Conservation (phyloP, 2,888 invertebrate species). For the Biston stratarius region DNA sequence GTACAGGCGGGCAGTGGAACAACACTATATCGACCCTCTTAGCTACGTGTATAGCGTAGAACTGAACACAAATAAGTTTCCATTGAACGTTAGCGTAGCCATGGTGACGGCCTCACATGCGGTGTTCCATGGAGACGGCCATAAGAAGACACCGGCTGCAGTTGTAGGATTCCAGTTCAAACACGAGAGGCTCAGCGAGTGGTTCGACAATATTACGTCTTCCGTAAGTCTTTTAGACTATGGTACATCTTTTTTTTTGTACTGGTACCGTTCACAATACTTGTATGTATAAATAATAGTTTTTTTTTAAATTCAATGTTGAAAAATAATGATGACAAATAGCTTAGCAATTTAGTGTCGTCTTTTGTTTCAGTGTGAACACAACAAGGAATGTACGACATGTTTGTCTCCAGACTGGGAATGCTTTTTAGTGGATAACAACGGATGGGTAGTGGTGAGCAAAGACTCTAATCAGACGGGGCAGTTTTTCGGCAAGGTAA, state of each 20-base stretch:
- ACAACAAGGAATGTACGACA: slow-evolving; percentile 76
- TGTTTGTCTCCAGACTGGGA: slow-evolving; percentile 89
- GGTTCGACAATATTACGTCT: slow-evolving; percentile 93
- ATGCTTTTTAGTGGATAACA: slow-evolving; percentile 95
- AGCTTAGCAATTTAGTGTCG: neutral
- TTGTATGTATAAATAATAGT: too few relatives aligned
- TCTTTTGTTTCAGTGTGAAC: slow-evolving; percentile 74
- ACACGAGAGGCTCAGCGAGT: slow-evolving; percentile 90
- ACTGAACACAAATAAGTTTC: slow-evolving; percentile 72
- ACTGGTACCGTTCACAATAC: too few relatives aligned
- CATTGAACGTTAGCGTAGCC: slow-evolving; percentile 87
- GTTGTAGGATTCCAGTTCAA: slow-evolving; percentile 93
- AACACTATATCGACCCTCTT: slow-evolving; percentile 91
- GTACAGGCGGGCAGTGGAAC: slow-evolving; percentile 95
- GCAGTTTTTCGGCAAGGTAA: slow-evolving; percentile 94
- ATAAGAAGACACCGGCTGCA: slow-evolving; percentile 88
- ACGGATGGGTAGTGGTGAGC: slow-evolving; percentile 94
- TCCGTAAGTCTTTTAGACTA: slow-evolving; percentile 80
- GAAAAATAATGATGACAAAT: neutral
- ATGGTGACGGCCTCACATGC: slow-evolving; percentile 95
- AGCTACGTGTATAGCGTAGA: slow-evolving; percentile 91
- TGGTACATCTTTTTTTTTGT: too few relatives aligned
- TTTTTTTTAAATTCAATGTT: too few relatives aligned
- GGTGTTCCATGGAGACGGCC: slow-evolving; percentile 89
- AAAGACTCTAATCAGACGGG: slow-evolving; percentile 91